Percentiles rank a stretch among this genome's conserved stretches.
phyloP scores from a whole-genome alignment of 2,113 vertebrate genomes.

The Albula glossodonta region DNA sequence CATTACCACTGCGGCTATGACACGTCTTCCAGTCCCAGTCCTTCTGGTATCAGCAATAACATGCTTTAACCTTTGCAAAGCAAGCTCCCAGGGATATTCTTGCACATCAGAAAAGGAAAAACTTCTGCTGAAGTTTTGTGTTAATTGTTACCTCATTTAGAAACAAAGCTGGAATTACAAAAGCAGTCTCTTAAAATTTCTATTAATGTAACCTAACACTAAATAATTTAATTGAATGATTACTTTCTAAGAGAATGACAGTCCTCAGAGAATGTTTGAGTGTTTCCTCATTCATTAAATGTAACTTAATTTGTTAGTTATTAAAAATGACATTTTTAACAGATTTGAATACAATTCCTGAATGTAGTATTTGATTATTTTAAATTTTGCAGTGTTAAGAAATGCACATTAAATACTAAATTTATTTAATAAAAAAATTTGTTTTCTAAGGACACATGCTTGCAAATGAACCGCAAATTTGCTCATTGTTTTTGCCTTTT shows the following conservation, averaged over 20 bases:
- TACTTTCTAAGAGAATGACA: neutral
- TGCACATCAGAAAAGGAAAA: neutral
- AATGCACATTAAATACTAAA: no score
- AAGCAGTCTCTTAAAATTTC: neutral
- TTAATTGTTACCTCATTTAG: conserved; percentile 33
- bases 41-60: neutral
- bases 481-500: neutral
- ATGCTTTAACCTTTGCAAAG: neutral
- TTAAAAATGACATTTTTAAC: neutral
- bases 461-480: neutral
- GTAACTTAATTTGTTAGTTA: neutral
- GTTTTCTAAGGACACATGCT: no score
- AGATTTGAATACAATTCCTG: neutral
- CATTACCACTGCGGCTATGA: neutral
- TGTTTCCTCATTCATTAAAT: neutral
- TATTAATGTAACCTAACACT: conserved; percentile 20
- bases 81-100: neutral
- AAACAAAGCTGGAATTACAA: neutral
- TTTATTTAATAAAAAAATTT: no score
- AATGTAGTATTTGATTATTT: no score
- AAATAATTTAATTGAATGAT: neutral
- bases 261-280: neutral
- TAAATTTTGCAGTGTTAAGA: no score
- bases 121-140: conserved; percentile 1
- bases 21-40: neutral